These are phyloP conservation scores for Drosophila parabipectinata DNA, from an alignment of 1,140 invertebrate species.

Conservation along the genomic window DNA sequence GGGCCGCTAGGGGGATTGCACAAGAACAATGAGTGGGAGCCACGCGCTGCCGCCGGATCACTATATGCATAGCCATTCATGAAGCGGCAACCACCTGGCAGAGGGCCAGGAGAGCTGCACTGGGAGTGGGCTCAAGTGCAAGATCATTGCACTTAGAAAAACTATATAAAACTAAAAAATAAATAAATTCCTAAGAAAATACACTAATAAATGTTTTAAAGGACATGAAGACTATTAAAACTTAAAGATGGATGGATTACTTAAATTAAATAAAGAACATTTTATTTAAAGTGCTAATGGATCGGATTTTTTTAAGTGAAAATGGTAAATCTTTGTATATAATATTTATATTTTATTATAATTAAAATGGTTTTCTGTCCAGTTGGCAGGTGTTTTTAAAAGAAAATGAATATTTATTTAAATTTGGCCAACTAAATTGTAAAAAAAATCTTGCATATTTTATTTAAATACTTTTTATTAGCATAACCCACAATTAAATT, in stretches of 20 bases:
- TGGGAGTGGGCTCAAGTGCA: conserved; percentile 34
- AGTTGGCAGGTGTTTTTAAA: not conserved
- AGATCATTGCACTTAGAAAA: conserved; percentile 28
- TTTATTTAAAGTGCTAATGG: not conserved
- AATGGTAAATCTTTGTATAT: not conserved
- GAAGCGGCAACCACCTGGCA: conserved; percentile 44
- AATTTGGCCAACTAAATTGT: not conserved
- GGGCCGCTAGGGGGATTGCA: conserved; percentile 16
- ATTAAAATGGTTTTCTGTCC: not conserved
- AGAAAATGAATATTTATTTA: not conserved
- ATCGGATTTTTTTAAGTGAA: not conserved
- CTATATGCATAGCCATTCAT: conserved; percentile 39
- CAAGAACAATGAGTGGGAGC: conserved; percentile 38
- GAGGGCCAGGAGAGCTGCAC: conserved; percentile 31
- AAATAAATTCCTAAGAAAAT: no score
- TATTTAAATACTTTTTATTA: not conserved
- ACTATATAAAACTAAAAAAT: no score
- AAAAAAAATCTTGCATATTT: not conserved
- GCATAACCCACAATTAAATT: not conserved
- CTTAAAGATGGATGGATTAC: no score
- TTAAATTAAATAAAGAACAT: no score
- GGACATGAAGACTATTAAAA: not conserved
- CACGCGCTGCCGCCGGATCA: conserved; percentile 16
- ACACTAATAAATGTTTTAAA: not conserved
- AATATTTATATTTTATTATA: not conserved